Conservation (phyloP, 2,797 vertebrate genomes). For the Acanthis flammea region DNA sequence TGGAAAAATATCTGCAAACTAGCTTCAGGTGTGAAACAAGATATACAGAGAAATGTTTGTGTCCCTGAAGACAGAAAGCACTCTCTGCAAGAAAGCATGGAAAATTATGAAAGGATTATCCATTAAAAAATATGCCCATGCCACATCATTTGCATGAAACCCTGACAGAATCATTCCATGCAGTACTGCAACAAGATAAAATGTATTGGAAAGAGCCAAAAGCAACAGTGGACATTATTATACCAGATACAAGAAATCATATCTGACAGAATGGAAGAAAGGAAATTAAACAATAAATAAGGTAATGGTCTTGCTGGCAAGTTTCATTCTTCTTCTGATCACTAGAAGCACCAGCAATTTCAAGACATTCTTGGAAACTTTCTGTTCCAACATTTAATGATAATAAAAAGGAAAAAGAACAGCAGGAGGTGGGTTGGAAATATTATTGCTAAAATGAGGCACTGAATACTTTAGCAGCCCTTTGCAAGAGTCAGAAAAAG, state of each 20-base stretch:
- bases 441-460: slow-evolving; percentile 1
- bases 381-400: slow-evolving; percentile 37
- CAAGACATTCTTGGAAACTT: slow-evolving; percentile 20
- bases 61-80: slow-evolving; percentile 25
- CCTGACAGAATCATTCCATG: slow-evolving; percentile 3
- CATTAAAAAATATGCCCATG: slow-evolving; percentile 13
- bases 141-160: slow-evolving; percentile 21
- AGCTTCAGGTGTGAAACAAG: slow-evolving; percentile 56
- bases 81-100: neutral
- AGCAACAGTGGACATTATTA: slow-evolving; percentile 53
- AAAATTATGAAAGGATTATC: slow-evolving; percentile 59
- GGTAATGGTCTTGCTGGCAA: neutral
- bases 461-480: slow-evolving; percentile 58
- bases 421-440: slow-evolving; percentile 13
- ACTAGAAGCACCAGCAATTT: slow-evolving; percentile 10
- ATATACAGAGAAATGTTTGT: slow-evolving; percentile 30
- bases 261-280: slow-evolving; percentile 42
- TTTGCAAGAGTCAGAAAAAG: neutral
- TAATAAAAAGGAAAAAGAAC: slow-evolving; percentile 18
- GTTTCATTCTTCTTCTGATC: neutral
- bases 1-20: slow-evolving; percentile 59
- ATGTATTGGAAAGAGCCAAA: slow-evolving; percentile 36
- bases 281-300: slow-evolving; percentile 69
- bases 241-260: slow-evolving; percentile 50
- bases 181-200: slow-evolving; percentile 34